Base-by-base conservation (phyloP, 2,888 invertebrate genomes). In the Caenorhabditis macrosperma region DNA sequence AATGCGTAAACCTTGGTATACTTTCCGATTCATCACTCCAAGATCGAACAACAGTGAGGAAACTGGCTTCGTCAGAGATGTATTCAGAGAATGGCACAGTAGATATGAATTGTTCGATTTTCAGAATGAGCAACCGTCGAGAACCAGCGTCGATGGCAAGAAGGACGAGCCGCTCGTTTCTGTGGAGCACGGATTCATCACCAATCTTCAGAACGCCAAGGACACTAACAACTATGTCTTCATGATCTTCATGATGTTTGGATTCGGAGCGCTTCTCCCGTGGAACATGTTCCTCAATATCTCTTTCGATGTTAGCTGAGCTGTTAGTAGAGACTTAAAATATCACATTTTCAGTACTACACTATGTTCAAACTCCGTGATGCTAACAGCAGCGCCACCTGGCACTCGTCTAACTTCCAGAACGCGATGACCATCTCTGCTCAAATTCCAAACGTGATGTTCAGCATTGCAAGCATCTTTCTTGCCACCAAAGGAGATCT, bases 221-320 rank as follows among this genome's bases (percentile, higher is more conserved):
- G 57, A 57, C 33, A 4, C 20, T 1, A 6, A 61, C 12, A 69
- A 82, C 74, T 24, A 76, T 46, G 82, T 81, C 71, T 82, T 78
- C 91, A 91, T 95, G 66, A 96, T 96, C 76, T 93, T 98, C 91
- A 86, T 97, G 85, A 93, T 97, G 64, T 97, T 98, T 92, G 99
- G 98, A 9, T 93, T 99, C 83, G 98, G 97, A 46, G 94, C 95
- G 0, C 93, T 95, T 78, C 96, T 96, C 93, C 96, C 98, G 12
- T 99, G 98, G 98, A 99, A 99, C 92, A 97, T 97, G 96, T 97
- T 99, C 92, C 96, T 99, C 91, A 99, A 95, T 81, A 89, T 90
- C 46, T 86, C 87, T 10, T 54, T 52, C 33, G 66, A 79, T 69
- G 89, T 89, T 46, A 30, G 63, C 48, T 5, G 0, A 28, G 7